A percentile compares a stretch with the other conserved stretches of the same genome.
Evolutionary conservation across 2,888 invertebrate species (phyloP).

Genomic region (Acronicta alni): DNA sequence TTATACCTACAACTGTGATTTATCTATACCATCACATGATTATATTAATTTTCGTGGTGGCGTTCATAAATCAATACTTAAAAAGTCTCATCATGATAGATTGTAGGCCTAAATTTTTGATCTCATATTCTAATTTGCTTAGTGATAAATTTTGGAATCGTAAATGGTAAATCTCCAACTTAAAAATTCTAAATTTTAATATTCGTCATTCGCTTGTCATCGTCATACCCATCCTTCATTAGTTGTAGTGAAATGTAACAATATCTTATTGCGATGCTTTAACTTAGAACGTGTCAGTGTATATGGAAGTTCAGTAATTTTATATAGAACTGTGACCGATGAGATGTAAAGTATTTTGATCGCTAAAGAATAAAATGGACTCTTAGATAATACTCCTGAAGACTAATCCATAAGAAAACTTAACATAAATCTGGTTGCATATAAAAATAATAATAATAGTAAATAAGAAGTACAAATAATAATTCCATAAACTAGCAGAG

Average conservation of each 20-base stretch:
- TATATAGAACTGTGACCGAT: conserved; percentile 82
- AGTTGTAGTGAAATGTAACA: conserved; percentile 85
- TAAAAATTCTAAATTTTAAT: conserved; percentile 86
- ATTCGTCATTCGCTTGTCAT: conserved; percentile 81
- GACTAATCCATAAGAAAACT: conserved; percentile 76
- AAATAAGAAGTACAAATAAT: conserved; percentile 81
- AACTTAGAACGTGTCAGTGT: conserved; percentile 86
- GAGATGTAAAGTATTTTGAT: conserved; percentile 79
- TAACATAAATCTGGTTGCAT: conserved; percentile 72
- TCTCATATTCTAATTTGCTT: conserved; percentile 90
- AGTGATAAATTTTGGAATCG: conserved; percentile 86
- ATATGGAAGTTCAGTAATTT: conserved; percentile 83
- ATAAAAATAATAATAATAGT: conserved; percentile 76
- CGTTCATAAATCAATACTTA: conserved; percentile 86
- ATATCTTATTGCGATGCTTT: conserved; percentile 89
- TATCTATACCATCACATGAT: conserved; percentile 85
- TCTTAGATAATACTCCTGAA: conserved; percentile 75
- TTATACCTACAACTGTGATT: conserved; percentile 86
- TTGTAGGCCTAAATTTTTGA: conserved; percentile 89
- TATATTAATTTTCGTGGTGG: conserved; percentile 82
- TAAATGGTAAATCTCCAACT: conserved; percentile 82
- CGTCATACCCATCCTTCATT: conserved; percentile 73
- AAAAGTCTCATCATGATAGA: conserved; percentile 86
- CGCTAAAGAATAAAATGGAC: conserved; percentile 73
- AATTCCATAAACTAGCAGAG: conserved; percentile 75